These are phyloP conservation scores for Lota lota DNA, from an alignment of 2,113 vertebrate genomes.

Conservation along the genomic window DNA sequence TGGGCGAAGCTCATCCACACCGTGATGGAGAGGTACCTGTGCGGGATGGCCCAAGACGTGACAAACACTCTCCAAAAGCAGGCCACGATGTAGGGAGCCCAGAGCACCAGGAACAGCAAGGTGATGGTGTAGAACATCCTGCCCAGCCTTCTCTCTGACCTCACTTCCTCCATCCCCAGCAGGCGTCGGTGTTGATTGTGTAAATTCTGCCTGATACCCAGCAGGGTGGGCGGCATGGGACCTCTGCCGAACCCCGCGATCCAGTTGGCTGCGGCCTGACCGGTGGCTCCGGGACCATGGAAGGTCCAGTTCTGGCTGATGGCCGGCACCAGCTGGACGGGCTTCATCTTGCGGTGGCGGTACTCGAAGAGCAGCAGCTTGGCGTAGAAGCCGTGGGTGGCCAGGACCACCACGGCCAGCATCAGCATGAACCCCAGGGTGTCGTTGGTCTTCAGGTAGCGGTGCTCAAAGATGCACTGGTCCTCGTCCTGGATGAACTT, in stretches of 20 bases:
- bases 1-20: conserved; percentile 96
- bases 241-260: conserved; percentile 91
- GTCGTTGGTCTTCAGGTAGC: conserved; percentile 94
- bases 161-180: conserved; percentile 92
- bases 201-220: conserved; percentile 91
- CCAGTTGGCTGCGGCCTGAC: conserved; percentile 94
- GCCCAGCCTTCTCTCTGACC: conserved; percentile 88
- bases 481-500: conserved; percentile 92
- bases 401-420: conserved; percentile 89
- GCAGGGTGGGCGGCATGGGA: conserved; percentile 89
- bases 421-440: conserved; percentile 95
- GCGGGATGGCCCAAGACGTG: conserved; percentile 85
- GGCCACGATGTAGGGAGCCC: conserved; percentile 92
- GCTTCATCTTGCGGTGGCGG: conserved; percentile 93
- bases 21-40: conserved; percentile 87
- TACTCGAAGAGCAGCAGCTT: conserved; percentile 92
- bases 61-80: conserved; percentile 95
- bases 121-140: conserved; percentile 95
- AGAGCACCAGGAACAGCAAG: conserved; percentile 89
- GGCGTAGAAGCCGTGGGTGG: conserved; percentile 91
- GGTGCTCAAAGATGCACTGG: conserved; percentile 94
- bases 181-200: conserved; percentile 88
- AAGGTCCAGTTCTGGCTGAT: conserved; percentile 98
- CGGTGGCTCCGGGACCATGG: conserved; percentile 90
- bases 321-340: conserved; percentile 90